These are phyloP conservation scores for Ascidia mentula DNA, from an alignment of 23 tunicate species.

Conservation along the genomic window DNA sequence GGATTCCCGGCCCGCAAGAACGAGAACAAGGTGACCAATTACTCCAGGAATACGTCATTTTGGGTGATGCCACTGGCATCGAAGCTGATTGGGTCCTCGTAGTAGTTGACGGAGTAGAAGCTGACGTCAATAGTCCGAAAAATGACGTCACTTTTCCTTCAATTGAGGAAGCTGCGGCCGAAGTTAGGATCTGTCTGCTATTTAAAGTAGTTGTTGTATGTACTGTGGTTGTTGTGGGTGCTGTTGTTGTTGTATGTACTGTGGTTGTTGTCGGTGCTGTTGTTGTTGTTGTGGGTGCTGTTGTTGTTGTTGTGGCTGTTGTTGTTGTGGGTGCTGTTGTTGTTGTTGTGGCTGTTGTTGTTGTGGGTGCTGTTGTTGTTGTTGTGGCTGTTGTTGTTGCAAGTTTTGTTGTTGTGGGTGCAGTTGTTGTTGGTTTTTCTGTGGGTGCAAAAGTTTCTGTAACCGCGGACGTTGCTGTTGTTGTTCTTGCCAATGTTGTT, in stretches of 20 bases:
- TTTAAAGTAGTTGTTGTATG: too few relatives aligned
- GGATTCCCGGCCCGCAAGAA: background rate
- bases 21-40: background rate
- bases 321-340: background rate
- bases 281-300: background rate
- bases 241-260: too few relatives aligned
- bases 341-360: background rate
- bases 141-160: too few relatives aligned
- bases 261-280: background rate
- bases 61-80: background rate
- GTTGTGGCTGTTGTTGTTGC: constrained; percentile 24
- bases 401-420: constrained; percentile 11
- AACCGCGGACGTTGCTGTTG: constrained; percentile 7
- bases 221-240: background rate
- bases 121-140: too few relatives aligned
- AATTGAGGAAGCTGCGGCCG: too few relatives aligned
- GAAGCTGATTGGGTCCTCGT: background rate
- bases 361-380: background rate
- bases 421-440: constrained; percentile 10
- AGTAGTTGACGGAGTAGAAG: too few relatives aligned
- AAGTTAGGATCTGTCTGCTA: too few relatives aligned
- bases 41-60: background rate
- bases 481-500: constrained; percentile 14
- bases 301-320: background rate
- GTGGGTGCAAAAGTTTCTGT: constrained; percentile 14